phyloP scores from a whole-genome alignment of 2,113 vertebrate genomes.

The Acanthisitta chloris region DNA sequence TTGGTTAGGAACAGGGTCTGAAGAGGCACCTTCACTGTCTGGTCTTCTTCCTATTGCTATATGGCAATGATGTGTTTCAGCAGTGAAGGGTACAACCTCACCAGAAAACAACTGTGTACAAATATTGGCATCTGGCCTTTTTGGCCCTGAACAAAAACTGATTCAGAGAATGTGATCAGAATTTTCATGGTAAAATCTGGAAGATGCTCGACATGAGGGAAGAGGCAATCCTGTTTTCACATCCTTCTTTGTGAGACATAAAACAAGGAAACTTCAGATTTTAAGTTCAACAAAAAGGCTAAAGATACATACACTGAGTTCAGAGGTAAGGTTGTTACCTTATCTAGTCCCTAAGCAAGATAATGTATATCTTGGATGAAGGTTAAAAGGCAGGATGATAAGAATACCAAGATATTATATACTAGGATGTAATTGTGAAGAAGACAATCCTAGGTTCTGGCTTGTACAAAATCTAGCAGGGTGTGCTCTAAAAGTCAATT shows the following conservation, averaged over 20 bases:
- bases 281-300: background rate
- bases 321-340: background rate
- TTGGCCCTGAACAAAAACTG: background rate
- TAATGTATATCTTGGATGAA: fast-evolving
- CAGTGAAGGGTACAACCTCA: background rate
- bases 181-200: background rate
- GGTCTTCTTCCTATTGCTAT: background rate
- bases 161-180: background rate
- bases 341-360: background rate
- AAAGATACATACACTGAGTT: background rate
- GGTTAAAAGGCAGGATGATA: background rate
- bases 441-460: background rate
- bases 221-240: background rate
- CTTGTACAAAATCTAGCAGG: background rate
- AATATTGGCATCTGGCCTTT: background rate
- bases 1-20: background rate
- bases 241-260: background rate
- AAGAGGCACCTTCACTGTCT: background rate
- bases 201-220: background rate
- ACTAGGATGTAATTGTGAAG: background rate
- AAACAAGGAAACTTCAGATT: background rate
- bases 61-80: background rate
- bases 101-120: background rate
- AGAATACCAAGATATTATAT: background rate
- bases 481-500: background rate